Conservation (phyloP, 1,140 invertebrate species). For the Palaemon carinicauda region DNA sequence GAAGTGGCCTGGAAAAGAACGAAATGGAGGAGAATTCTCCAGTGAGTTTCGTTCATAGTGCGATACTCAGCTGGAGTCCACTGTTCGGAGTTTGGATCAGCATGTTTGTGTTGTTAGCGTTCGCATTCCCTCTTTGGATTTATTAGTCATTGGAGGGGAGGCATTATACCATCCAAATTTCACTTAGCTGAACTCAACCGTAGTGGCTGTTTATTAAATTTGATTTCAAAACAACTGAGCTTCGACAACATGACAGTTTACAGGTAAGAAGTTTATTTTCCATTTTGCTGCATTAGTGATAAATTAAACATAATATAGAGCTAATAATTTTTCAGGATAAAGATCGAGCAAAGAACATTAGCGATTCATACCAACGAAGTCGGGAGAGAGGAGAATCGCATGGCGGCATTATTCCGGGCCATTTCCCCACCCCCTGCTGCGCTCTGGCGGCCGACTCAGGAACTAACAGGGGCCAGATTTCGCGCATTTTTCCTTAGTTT, state of each 20-base stretch:
- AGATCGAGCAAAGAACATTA: conserved; percentile 1
- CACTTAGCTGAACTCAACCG: no score
- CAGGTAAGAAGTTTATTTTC: no score
- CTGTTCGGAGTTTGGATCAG: conserved; percentile 45
- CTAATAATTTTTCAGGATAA: no score
- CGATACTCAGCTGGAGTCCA: conserved; percentile 29
- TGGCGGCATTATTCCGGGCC: conserved; percentile 49
- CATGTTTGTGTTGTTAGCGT: conserved; percentile 48
- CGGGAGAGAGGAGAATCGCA: conserved; percentile 36
- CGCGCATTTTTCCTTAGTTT: conserved; percentile 45
- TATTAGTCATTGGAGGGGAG: conserved; percentile 19
- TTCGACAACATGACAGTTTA: no score
- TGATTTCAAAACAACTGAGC: no score
- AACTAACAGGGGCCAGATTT: conserved; percentile 44
- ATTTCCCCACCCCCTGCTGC: conserved; percentile 54
- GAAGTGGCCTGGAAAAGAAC: not conserved
- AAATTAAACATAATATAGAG: no score
- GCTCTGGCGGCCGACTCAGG: conserved; percentile 47
- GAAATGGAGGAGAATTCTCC: not conserved
- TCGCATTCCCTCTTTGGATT: conserved; percentile 21
- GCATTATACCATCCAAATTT: no score
- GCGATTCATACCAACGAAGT: conserved; percentile 51
- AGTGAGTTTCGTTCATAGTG: not conserved
- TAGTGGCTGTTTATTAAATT: no score
- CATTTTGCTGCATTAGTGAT: no score